Conservation (phyloP, 2,888 invertebrate genomes). For the Idaea biselata region DNA sequence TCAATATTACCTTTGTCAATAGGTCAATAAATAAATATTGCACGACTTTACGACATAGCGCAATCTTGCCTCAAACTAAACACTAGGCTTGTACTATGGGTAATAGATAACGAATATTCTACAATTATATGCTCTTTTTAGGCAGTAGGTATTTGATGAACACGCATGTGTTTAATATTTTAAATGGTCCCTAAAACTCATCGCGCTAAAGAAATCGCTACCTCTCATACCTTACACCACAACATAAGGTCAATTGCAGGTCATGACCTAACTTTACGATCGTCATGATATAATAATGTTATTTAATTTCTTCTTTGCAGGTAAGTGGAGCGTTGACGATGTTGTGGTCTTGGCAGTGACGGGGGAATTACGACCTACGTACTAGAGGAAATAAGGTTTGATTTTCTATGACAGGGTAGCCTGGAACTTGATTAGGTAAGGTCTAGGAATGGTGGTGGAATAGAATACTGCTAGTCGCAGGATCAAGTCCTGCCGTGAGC, state of each 20-base stretch:
- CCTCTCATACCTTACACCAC: constrained; percentile 33
- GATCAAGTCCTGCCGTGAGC: no score
- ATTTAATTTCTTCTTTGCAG: constrained; percentile 68
- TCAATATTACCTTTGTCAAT: no score
- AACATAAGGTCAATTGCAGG: constrained; percentile 59
- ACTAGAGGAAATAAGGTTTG: not conserved
- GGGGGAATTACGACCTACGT: not conserved
- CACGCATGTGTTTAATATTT: no score
- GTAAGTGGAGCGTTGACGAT: constrained; percentile 60
- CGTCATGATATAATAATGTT: constrained; percentile 72
- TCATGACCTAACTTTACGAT: constrained; percentile 57
- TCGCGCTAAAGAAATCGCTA: constrained; percentile 20
- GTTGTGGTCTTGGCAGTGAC: not conserved
- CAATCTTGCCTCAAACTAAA: no score
- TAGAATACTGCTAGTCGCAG: no score
- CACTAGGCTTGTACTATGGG: no score
- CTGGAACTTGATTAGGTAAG: not conserved
- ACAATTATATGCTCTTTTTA: no score
- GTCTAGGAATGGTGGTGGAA: not conserved
- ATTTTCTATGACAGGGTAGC: not conserved
- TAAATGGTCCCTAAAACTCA: no score
- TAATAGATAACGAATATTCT: no score
- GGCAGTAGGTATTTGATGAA: no score
- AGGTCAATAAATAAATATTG: no score
- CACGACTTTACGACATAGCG: no score